Evolutionary conservation across 2,113 vertebrate species (phyloP).

Genomic region (Indri indri): DNA sequence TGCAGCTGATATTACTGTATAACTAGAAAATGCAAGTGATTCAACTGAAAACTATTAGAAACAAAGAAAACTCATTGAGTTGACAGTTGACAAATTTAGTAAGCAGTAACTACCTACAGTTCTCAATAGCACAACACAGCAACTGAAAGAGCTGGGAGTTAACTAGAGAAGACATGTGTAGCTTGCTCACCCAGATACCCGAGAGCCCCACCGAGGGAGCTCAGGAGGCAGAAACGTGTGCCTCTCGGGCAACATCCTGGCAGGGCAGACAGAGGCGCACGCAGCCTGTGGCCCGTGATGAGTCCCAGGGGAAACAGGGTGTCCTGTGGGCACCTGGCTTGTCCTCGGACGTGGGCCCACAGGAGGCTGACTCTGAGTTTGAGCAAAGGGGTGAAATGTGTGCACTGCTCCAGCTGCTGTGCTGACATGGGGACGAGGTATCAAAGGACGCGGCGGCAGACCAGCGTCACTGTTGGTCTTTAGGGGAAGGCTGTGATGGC

Average conservation of each 20-base stretch:
- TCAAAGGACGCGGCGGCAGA: background rate
- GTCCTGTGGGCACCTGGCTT: background rate
- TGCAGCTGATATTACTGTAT: background rate
- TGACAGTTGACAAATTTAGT: rapidly evolving
- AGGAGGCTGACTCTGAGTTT: background rate
- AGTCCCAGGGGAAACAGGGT: too few species aligned
- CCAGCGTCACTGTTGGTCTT: background rate
- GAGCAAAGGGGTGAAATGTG: background rate
- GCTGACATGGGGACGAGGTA: rapidly evolving
- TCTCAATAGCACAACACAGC: background rate
- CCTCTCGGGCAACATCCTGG: too few species aligned
- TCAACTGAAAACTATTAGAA: background rate
- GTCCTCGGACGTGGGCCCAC: background rate
- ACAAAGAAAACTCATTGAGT: background rate
- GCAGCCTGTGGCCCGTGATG: too few species aligned
- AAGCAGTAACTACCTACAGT: background rate
- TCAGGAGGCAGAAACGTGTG: too few species aligned
- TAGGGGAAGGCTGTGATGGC: background rate
- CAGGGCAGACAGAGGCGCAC: background rate
- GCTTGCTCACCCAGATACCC: rapidly evolving
- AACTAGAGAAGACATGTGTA: background rate
- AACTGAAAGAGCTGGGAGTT: rapidly evolving
- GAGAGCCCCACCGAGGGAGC: background rate
- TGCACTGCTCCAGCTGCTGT: background rate
- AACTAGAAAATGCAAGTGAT: background rate